Evolutionary conservation across 30 jellyfish, hydroid and myxozoan species (phyloP), one percentile per base, ranked within the genome.

Genomic region (Aurelia aurita): DNA sequence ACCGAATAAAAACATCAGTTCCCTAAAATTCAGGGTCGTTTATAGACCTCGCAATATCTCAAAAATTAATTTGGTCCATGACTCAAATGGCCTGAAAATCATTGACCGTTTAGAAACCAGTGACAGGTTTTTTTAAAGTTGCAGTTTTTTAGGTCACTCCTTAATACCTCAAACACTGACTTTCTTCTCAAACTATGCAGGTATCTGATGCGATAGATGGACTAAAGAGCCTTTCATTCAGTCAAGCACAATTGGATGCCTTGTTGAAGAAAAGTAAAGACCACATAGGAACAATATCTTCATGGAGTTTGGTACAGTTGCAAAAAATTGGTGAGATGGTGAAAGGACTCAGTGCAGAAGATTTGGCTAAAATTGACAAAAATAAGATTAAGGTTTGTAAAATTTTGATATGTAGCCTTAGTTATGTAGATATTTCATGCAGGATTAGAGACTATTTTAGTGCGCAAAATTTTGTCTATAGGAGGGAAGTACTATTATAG

Each of bases 351-450:
- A 85, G 87, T 64, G 63, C 87, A 16, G 84, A 58, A 21, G 97
- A 89, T 43, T 46, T 89, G 47, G 79, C 72, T 6, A 81, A 80
- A 35, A 75, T 89, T 61, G 94, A 79, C 68, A 74, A 49, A 29
- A 93, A 89, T 22, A 89, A 89, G 65, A 82, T 89, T 7, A 79
- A 89, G 94, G 97, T 89, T 39, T 6, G 51, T 39, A 15, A n/a
- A n/a, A 4, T 39, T 39, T 39, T 7, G 51, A n/a, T n/a, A n/a
- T n/a, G n/a, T n/a, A n/a, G n/a, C n/a, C n/a, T n/a, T n/a, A n/a
- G n/a, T n/a, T n/a, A n/a, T n/a, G n/a, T n/a, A n/a, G n/a, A n/a
- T n/a, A n/a, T n/a, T n/a, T n/a, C n/a, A n/a, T n/a, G n/a, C n/a
- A n/a, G n/a, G n/a, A n/a, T n/a, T n/a, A n/a, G n/a, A n/a, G n/a